Percentiles rank a stretch among this genome's conserved stretches.
Conservation (phyloP, 2,113 vertebrate genomes). For the Nothobranchius kuhntae region DNA sequence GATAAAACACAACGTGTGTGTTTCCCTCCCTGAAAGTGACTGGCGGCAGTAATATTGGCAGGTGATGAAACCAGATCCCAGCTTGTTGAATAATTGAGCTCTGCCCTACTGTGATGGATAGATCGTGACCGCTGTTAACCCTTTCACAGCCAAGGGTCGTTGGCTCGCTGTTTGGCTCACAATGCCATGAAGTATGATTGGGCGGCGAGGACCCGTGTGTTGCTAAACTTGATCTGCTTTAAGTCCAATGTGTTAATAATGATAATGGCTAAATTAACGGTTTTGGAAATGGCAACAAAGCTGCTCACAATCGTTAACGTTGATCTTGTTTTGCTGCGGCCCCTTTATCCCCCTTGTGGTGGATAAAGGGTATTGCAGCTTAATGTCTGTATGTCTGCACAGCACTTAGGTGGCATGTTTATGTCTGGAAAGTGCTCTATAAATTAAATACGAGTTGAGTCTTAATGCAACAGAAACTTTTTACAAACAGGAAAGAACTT, state of each 20-base stretch:
- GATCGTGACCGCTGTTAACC: constrained; percentile 70
- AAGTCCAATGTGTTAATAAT: constrained; percentile 16
- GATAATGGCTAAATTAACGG: too few relatives aligned
- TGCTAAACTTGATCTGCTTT: neutral
- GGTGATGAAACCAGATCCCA: constrained; percentile 71
- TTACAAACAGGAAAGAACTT: too few relatives aligned
- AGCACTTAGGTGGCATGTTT: too few relatives aligned
- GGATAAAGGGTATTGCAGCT: too few relatives aligned
- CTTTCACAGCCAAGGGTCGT: constrained; percentile 63
- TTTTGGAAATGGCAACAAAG: too few relatives aligned
- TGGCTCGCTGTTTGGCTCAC: constrained; percentile 14
- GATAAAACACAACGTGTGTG: constrained; percentile 12
- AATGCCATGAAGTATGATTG: constrained; percentile 21
- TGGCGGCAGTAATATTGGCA: constrained; percentile 27
- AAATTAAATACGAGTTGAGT: too few relatives aligned
- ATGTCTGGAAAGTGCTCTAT: too few relatives aligned
- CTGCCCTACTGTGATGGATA: constrained; percentile 48
- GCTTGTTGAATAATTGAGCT: constrained; percentile 72
- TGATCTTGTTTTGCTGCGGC: too few relatives aligned
- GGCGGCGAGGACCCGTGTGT: neutral
- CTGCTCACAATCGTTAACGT: too few relatives aligned
- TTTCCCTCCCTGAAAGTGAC: constrained; percentile 17
- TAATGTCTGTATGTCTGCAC: too few relatives aligned
- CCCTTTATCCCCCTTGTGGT: too few relatives aligned
- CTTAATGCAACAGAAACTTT: too few relatives aligned